Evolutionary conservation across 2,113 vertebrate genomes (phyloP), one percentile per base, ranked within the genome.

Genomic region (Ceuthmochares aereus): DNA sequence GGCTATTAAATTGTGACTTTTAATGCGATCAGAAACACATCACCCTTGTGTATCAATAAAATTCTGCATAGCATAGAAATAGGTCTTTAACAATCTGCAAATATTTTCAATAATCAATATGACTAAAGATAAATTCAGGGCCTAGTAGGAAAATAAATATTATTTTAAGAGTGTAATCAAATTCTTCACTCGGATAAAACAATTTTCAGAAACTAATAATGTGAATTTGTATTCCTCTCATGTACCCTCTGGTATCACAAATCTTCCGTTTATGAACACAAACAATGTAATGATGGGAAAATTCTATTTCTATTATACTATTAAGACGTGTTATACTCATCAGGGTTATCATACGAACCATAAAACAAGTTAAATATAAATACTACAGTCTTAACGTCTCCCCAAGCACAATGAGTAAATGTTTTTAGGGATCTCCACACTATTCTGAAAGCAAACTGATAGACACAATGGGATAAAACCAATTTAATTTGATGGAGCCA

Each of bases 51-150:
- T 67, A 74, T 34, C 17, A 86, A 84, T 14, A 86, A 76, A 87
- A 90, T 74, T 70, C 63, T 55, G 18, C 51, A 58, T 74, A 92
- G 37, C 40, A 80, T 45, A 81, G 58, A 59, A 77, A 81, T 3
- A 77, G 20, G 34, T 20, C 27, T 89, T 81, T 45, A 84, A 69
- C 12, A 73, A n/a, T 51, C 29, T 70, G 17, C 23, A 92, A 88
- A 74, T 54, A 81, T 66, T 92, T 90, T 80, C 72, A 86, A 29
- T 77, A 95, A 77, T 70, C 27, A 89, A 9, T 70, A 79, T 45
- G 69, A 82, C 45, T 86, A 51, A 74, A 90, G 47, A 95, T 81
- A 59, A 86, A 27, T 92, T 66, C 75, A 86, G 70, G 92, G 73
- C 12, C 67, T 66, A 77, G 9, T 13, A n/a, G 45, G 47, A 90